Evolutionary conservation across 2,888 invertebrate genomes (phyloP).

Genomic region (Odontomyia ornata): DNA sequence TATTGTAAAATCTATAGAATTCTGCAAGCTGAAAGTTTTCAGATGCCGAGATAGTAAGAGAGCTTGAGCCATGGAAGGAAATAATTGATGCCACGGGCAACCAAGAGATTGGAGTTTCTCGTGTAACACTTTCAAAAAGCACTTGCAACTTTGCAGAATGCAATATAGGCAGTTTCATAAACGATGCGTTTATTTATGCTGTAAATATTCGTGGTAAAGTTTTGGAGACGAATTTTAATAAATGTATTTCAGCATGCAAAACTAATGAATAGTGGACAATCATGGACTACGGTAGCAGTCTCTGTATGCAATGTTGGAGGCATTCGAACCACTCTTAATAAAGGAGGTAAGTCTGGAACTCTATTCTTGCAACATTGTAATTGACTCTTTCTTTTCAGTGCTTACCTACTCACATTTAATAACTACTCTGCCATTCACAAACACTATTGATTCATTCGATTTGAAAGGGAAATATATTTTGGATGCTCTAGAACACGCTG

Average conservation of each 20-base stretch:
- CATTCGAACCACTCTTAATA: constrained; percentile 73
- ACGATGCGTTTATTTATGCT: constrained; percentile 75
- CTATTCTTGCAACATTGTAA: background rate
- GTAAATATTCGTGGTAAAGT: constrained; percentile 60
- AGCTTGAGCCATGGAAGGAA: constrained; percentile 70
- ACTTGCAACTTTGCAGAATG: constrained; percentile 73
- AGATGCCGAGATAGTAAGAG: constrained; percentile 71
- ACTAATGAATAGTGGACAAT: constrained; percentile 47
- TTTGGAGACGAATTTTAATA: too few species aligned
- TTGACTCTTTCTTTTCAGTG: constrained; percentile 65
- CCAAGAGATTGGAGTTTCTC: constrained; percentile 68
- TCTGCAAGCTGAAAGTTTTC: constrained; percentile 50
- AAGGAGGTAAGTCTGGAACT: constrained; percentile 68
- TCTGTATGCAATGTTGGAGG: constrained; percentile 76
- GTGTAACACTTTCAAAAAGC: constrained; percentile 68
- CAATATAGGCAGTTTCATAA: constrained; percentile 76
- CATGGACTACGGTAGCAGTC: constrained; percentile 75
- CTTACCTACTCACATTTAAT: constrained; percentile 76
- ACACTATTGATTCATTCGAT: constrained; percentile 76
- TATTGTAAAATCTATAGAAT: background rate
- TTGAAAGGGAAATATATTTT: constrained; percentile 73
- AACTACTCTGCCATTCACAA: constrained; percentile 79
- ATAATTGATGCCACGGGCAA: constrained; percentile 68
- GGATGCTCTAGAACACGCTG: constrained; percentile 71
- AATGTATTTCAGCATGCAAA: too few species aligned